Base-by-base conservation (phyloP, 2,113 vertebrate species). In the Barbus barbus region DNA sequence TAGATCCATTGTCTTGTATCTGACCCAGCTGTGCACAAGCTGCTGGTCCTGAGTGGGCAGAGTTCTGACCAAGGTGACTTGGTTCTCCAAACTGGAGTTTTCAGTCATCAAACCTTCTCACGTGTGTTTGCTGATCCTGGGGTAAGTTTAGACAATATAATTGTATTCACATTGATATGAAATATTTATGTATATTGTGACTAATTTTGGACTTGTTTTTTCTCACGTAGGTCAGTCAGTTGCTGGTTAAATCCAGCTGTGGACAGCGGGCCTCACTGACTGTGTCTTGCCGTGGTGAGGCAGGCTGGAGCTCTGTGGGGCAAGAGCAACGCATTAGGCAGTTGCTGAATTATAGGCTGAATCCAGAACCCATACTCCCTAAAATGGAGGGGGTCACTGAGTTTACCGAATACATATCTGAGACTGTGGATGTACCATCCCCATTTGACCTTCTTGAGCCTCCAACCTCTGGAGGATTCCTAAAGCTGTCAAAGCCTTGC, bases 401-500 rank as follows among this genome's bases (percentile, higher is more conserved):
- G 73, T 97, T 97, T 88, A 96, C 96, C 22, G 96, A 97, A 78
- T 97, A 97, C 0, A 92, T 97, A 91, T 96, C 96, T 48, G 96
- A 97, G 91, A 97, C 96, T 2, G 96, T 97, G 85, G 96, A 97
- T 0, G 96, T 97, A 51, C 96, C 97, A 0, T 98, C 97, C 22
- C 97, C 98, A 1, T 98, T 99, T 89, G 97, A 99, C 90, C 96
- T 99, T 24, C 93, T 99, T 76, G 98, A 99, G 85, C 97, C 97
- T 5, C 98, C 98, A 48, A 98, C 97, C 5, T 99, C 98, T 5
- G 98, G 98, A 83, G 98, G 98, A 67, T 99, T 99, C 91, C 90
- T 99, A 87, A 99, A 99, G 88, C 96, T 99, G 80, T 99, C 98
- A 78, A 98, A 97, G 61, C 98, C 98, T 85, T 99, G 98, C 90